Evolutionary conservation across 2,113 vertebrate genomes (phyloP).

Genomic region (Apaloderma vittatum): DNA sequence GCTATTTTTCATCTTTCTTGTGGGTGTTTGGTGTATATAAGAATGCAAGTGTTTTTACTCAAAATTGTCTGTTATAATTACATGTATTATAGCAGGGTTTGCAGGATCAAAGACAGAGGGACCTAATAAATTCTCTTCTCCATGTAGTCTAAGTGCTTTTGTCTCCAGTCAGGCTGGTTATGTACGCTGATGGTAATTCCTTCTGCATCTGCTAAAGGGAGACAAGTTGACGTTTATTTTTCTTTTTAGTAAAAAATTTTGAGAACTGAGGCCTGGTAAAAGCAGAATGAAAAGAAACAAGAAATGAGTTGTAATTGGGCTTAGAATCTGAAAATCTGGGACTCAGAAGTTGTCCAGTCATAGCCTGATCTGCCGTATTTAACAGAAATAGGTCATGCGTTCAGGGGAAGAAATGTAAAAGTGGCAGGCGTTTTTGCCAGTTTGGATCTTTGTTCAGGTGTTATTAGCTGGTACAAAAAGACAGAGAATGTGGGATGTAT

Average conservation of each 20-base stretch:
- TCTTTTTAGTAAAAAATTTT: background rate
- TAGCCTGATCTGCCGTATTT: background rate
- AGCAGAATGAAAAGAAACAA: background rate
- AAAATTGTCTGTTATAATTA: background rate
- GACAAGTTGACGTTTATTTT: background rate
- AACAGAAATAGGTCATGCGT: conserved; percentile 12
- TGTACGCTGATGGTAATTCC: background rate
- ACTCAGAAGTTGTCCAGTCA: background rate
- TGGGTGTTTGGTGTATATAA: background rate
- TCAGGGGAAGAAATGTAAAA: background rate
- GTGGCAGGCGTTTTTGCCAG: background rate
- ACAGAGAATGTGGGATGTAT: rapidly evolving
- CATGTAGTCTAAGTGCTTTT: background rate
- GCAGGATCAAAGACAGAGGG: background rate
- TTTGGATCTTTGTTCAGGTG: background rate
- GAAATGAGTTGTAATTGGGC: background rate
- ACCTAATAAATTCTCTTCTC: background rate
- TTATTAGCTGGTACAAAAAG: background rate
- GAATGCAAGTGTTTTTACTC: background rate
- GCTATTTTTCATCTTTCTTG: background rate
- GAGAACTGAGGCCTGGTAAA: background rate
- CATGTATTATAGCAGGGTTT: background rate
- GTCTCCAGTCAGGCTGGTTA: background rate
- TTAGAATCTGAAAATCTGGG: background rate
- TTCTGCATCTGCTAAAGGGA: background rate